Evolutionary conservation across 2,113 vertebrate species (phyloP), one percentile per base, ranked within the genome.

Genomic region (Tetrao urogallus): DNA sequence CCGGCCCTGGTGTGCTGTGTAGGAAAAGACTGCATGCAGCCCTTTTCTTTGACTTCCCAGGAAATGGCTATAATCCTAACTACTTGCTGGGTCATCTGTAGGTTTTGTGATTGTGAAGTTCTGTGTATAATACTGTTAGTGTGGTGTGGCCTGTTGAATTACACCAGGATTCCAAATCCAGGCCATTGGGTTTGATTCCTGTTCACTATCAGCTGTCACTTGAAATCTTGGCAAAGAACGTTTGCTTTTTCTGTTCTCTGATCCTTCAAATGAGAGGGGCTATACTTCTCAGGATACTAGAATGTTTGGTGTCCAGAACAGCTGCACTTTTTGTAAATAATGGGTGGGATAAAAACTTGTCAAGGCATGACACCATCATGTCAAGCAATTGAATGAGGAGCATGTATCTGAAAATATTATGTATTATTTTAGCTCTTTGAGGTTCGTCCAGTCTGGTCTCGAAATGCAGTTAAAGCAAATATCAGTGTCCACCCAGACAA

Each of bases 401-500:
- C 43, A 47, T 2, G 2, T 58, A 34, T 7, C 20, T 58, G 36
- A 70, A 75, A 47, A 40, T 47, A 21, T 8, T 34, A 32, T 90
- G 15, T 90, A 18, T 73, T 60, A 16, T 75, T 94, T 11, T 92
- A 99, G 99, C 98, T 99, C 88, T 99, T 99, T 82, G 98, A 98
- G 76, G 94, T 97, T 42, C 98, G 98, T 13, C 99, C 99, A 45
- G 94, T 99, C 97, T 99, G 99, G 99, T 99, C 99, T 15, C 98
- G 98, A 38, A 99, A 99, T 4, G 99, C 98, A 0, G 98, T 99
- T 85, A 99, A 98, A 95, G 98, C 99, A 96, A 99, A 98, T 66
- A 92, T 99, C 90, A 98, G 98, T 6, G 66, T 99, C 87, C 99
- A 99, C 65, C 99, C 99, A 0, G 99, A 99, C 70, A 99, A 99